Conservation (phyloP, 2,113 vertebrate genomes). For the Poicephalus gulielmi region DNA sequence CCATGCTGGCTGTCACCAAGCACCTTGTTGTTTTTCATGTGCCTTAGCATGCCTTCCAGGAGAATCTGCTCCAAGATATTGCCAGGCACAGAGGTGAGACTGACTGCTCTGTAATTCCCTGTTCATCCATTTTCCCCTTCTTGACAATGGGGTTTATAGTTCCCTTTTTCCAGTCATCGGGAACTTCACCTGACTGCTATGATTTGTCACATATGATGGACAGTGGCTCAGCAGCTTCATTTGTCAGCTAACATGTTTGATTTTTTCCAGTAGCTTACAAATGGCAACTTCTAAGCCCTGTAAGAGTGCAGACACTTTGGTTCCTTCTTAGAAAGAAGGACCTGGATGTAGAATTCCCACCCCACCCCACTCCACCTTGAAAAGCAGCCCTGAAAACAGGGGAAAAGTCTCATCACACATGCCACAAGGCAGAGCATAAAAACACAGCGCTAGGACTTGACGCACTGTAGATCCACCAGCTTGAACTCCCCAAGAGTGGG, state of each 20-base stretch:
- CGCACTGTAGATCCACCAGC: not conserved
- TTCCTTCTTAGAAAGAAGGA: not conserved
- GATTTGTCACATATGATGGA: too few relatives aligned
- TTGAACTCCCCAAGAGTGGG: not conserved
- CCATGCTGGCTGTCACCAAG: too few relatives aligned
- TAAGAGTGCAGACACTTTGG: fast-evolving
- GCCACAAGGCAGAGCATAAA: not conserved
- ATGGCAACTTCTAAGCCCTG: not conserved
- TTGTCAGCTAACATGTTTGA: not conserved
- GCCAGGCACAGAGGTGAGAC: too few relatives aligned
- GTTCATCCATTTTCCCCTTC: too few relatives aligned
- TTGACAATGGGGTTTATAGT: too few relatives aligned
- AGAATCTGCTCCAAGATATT: too few relatives aligned
- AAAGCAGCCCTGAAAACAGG: not conserved
- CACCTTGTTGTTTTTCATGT: too few relatives aligned
- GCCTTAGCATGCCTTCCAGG: too few relatives aligned
- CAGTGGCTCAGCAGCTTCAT: too few relatives aligned
- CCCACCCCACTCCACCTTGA: not conserved
- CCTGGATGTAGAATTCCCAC: not conserved
- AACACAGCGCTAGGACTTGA: not conserved
- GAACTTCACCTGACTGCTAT: too few relatives aligned
- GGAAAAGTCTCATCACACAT: not conserved
- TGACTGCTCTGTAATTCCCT: too few relatives aligned
- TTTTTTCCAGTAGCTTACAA: not conserved
- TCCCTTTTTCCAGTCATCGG: too few relatives aligned